Percentiles rank a stretch among this genome's conserved stretches.
Evolutionary conservation across 2,797 vertebrate genomes (phyloP).

Genomic region (Furcifer pardalis): DNA sequence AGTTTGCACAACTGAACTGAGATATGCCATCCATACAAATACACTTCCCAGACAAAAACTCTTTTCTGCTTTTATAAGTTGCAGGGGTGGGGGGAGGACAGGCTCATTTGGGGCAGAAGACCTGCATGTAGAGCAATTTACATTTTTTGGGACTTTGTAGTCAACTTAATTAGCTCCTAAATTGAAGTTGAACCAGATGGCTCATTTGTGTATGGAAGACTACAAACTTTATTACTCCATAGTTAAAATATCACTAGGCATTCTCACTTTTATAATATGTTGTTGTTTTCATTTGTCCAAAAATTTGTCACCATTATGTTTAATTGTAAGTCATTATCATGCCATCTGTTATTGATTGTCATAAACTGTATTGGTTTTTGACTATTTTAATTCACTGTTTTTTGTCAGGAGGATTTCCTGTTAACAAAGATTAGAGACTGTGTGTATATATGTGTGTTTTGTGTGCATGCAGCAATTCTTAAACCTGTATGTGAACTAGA

Average conservation of each 20-base stretch:
- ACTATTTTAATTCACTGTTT: constrained; percentile 35
- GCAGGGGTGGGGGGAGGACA: no score
- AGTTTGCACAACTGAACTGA: not conserved
- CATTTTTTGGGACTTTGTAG: not conserved
- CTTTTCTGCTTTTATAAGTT: no score
- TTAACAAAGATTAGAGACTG: constrained; percentile 27
- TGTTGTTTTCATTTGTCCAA: not conserved
- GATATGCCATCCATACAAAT: not conserved
- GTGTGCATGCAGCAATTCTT: no score
- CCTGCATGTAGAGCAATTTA: not conserved
- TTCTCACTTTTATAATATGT: constrained; percentile 40
- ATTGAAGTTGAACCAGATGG: not conserved
- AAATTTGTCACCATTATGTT: not conserved
- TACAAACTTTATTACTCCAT: not conserved
- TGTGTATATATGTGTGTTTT: not conserved
- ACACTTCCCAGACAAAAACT: not conserved
- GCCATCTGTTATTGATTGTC: constrained; percentile 32
- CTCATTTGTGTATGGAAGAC: not conserved
- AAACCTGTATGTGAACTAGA: no score
- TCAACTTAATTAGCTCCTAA: not conserved
- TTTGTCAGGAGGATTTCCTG: not conserved
- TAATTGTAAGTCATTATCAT: not conserved
- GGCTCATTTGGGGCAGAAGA: no score
- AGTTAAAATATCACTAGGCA: not conserved
- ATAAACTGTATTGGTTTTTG: constrained; percentile 19